A percentile compares a stretch with the other conserved stretches of the same genome.
phyloP scores from a whole-genome alignment of 1,140 invertebrate species.

The Patella vulgata region DNA sequence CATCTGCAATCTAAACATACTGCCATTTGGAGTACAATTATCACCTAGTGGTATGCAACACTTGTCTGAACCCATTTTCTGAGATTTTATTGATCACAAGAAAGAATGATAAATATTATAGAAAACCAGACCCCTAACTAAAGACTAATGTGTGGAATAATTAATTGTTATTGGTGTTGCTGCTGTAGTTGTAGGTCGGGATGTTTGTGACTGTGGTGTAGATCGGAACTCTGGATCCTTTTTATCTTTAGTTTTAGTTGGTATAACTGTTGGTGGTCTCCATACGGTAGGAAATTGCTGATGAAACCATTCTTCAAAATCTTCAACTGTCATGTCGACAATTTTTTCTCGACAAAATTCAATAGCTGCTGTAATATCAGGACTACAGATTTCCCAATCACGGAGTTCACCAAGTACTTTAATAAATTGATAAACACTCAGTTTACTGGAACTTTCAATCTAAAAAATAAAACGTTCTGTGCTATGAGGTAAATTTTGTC shows the following conservation, averaged over 20 bases:
- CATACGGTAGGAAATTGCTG: constrained; percentile 55
- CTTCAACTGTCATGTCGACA: constrained; percentile 62
- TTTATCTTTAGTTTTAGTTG: constrained; percentile 24
- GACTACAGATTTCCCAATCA: constrained; percentile 65
- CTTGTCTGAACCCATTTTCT: too few species aligned
- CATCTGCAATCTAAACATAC: too few species aligned
- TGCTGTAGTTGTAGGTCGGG: too few species aligned
- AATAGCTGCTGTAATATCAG: constrained; percentile 63
- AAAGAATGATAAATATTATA: too few species aligned
- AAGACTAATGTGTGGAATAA: too few species aligned
- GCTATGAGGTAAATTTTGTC: too few species aligned
- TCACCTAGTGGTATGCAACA: too few species aligned
- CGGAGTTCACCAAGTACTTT: constrained; percentile 56
- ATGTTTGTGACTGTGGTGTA: too few species aligned
- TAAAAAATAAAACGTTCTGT: constrained; percentile 27
- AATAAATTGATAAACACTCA: constrained; percentile 60
- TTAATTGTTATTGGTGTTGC: too few species aligned
- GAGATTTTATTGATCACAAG: too few species aligned
- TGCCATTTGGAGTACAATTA: too few species aligned
- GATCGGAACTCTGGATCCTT: constrained; percentile 3
- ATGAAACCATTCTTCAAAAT: constrained; percentile 64
- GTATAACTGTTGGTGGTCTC: constrained; percentile 57
- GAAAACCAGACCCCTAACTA: too few species aligned
- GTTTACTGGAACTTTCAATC: constrained; percentile 59
- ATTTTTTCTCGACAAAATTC: constrained; percentile 66